Percentiles rank a stretch among this genome's conserved stretches.
Conservation (phyloP, 2,797 vertebrate species). For the Eremophila alpestris region DNA sequence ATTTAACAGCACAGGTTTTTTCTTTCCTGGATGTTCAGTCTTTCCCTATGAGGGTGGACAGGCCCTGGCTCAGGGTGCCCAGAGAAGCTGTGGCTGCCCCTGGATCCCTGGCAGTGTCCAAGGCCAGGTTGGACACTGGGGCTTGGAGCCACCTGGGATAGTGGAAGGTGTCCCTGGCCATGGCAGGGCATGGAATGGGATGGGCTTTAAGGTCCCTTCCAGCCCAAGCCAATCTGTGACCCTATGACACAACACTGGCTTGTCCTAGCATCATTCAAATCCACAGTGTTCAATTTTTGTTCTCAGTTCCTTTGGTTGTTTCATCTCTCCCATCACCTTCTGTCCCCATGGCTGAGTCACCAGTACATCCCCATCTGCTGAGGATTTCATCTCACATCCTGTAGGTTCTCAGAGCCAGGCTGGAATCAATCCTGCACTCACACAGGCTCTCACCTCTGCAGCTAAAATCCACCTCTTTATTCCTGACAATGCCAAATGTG, state of each 20-base stretch:
- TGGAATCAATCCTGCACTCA: not conserved
- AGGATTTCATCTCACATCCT: not conserved
- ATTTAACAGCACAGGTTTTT: not conserved
- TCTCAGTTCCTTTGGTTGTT: not conserved
- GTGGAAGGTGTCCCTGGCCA: not conserved
- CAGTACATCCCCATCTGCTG: not conserved
- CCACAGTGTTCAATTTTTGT: rapidly evolving
- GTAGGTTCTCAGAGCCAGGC: not conserved
- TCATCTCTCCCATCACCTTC: not conserved
- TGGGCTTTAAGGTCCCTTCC: not conserved
- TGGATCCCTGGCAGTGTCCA: rapidly evolving
- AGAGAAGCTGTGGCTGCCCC: not conserved
- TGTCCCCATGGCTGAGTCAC: rapidly evolving
- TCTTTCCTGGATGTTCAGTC: not conserved
- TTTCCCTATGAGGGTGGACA: rapidly evolving
- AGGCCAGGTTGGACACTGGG: not conserved
- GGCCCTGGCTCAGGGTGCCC: not conserved
- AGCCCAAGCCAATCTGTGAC: not conserved
- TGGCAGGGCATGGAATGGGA: not conserved
- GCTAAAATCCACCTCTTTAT: not conserved
- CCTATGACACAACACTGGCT: too few relatives aligned
- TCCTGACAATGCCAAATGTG: not conserved
- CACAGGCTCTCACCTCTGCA: not conserved
- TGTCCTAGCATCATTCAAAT: not conserved
- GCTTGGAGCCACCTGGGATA: rapidly evolving